Evolutionary conservation across 2,888 invertebrate species (phyloP).

Genomic region (Scrobipalpa atriplicella): DNA sequence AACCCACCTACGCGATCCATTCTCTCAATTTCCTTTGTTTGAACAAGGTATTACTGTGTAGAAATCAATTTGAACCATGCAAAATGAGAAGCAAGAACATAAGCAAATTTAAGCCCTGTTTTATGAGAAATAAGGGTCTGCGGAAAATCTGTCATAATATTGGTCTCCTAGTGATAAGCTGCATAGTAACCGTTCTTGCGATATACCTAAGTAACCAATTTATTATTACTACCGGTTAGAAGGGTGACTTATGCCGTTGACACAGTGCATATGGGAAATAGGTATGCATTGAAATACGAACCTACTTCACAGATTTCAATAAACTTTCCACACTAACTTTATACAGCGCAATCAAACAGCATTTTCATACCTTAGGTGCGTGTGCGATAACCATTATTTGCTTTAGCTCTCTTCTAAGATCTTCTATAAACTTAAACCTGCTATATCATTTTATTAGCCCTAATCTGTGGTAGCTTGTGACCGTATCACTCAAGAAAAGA

Average conservation of each 20-base stretch:
- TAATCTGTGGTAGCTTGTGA: constrained; percentile 44
- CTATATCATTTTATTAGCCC: background rate
- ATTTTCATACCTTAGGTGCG: background rate
- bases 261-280: background rate
- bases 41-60: constrained; percentile 37
- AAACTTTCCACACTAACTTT: background rate
- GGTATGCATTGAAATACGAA: background rate
- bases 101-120: background rate
- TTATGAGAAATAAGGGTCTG: background rate
- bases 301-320: background rate
- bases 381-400: background rate
- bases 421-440: background rate
- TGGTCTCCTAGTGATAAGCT: background rate
- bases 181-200: background rate
- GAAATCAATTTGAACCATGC: constrained; percentile 28
- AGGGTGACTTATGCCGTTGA: background rate
- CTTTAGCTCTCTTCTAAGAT: background rate
- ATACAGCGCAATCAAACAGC: background rate
- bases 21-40: constrained; percentile 43
- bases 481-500: constrained; percentile 49
- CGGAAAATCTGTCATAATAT: background rate
- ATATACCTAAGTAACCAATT: no score
- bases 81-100: background rate
- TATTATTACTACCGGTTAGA: constrained; percentile 1
- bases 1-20: constrained; percentile 38